Evolutionary conservation across 2,797 vertebrate species (phyloP), one percentile per base, ranked within the genome.

Genomic region (Notoglanidium macrostoma): DNA sequence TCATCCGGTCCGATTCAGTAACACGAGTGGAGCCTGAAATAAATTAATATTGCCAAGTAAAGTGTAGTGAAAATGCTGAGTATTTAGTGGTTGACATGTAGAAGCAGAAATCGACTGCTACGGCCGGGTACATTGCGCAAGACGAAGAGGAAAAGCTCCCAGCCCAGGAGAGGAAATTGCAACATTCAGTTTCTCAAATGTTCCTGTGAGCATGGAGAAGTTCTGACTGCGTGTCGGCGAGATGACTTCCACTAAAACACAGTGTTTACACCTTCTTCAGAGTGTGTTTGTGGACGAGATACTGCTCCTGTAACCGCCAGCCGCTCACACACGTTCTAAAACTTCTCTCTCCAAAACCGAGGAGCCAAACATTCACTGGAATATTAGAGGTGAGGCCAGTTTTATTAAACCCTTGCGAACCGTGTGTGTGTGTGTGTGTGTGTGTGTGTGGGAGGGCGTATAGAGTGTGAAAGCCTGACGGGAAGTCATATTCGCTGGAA

Each of bases 141-240:
- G 23, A 5, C 26, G 70, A 10, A 32, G 44, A 87, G 59, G 87
- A 59, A 51, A 76, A 19, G 59, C 44, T 65, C 44, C 44, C 59
- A 40, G 59, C 26, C 61, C 29, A n/a, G 46, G 17, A 59, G 12
- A 87, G 87, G 89, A 88, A 83, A 87, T 90, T 88, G 87, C 89
- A 73, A 88, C 86, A 90, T 2, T 15, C 14, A 3, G n/a, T 73
- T 87, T 88, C 79, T 89, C 44, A 85, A 70, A 61, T 81, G 79
- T 85, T 77, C 35, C 81, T 85, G 35, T 82, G 46, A 49, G 2
- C 35, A 46, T 85, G 83, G 72, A 87, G 77, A 88, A 87, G 46
- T 59, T 44, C 19, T n/a, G 44, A 61, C 12, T 15, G 29, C 0
- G 54, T 81, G 26, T 29, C 57, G 14, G 79, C 0, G 79, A 81